Evolutionary conservation across 2,113 vertebrate species (phyloP).

Genomic region (Tragelaphus strepsiceros): DNA sequence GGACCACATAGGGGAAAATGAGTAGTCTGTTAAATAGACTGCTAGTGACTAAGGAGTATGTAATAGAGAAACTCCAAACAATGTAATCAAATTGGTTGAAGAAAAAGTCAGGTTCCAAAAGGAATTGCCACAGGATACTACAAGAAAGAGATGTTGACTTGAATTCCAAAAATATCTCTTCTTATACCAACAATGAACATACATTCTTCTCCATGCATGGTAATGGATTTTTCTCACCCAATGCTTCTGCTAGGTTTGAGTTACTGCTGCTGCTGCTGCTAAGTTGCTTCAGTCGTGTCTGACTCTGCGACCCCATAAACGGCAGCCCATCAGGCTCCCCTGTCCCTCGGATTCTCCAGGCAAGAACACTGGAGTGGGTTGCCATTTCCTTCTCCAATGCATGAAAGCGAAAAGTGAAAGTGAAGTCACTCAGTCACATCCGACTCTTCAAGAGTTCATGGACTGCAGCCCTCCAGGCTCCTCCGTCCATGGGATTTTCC

Average conservation of each 20-base stretch:
- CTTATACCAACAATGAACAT: neutral
- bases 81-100: neutral
- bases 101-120: neutral
- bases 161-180: neutral
- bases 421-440: no score
- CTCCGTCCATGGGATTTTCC: no score
- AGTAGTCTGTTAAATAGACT: neutral
- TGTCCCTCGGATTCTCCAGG: no score
- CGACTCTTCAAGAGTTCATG: no score
- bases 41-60: neutral
- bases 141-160: neutral
- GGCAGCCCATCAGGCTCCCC: no score
- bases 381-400: no score
- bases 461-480: no score
- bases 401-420: no score
- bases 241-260: neutral
- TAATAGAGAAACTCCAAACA: neutral
- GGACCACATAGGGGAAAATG: neutral
- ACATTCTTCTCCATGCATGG: neutral
- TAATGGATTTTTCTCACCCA: neutral
- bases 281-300: no score
- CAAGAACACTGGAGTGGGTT: no score
- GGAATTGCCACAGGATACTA: neutral
- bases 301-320: rapidly evolving
- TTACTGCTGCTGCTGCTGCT: neutral